Conservation (phyloP, 53 echinoderm and acorn worm species). For the Paelopatides confundens region DNA sequence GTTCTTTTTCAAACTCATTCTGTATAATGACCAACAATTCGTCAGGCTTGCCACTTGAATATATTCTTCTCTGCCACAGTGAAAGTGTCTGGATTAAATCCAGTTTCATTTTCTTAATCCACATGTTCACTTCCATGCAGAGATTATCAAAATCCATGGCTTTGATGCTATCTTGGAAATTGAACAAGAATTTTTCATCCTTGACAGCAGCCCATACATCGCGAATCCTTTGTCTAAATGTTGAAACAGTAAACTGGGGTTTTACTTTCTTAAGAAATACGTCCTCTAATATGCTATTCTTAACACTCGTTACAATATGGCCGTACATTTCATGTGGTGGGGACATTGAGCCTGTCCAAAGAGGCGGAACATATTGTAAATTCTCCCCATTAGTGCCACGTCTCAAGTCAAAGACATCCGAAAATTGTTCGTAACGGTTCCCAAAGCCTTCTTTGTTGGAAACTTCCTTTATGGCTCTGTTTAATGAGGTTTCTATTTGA, state of each 20-base stretch:
- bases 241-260: constrained; percentile 24
- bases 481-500: not conserved
- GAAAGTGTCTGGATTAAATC: not conserved
- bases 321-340: constrained; percentile 21
- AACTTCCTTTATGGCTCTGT: not conserved
- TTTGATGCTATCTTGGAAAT: constrained; percentile 29
- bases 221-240: not conserved
- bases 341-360: constrained; percentile 17
- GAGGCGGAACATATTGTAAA: not conserved
- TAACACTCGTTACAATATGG: not conserved
- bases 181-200: constrained; percentile 30
- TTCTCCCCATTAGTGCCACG: not conserved
- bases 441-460: constrained; percentile 7
- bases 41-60: not conserved
- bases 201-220: constrained; percentile 22
- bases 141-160: constrained; percentile 11
- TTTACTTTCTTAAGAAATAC: not conserved
- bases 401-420: constrained; percentile 4
- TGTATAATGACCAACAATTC: not conserved
- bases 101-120: not conserved
- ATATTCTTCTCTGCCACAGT: not conserved
- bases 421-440: constrained; percentile 1
- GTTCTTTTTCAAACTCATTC: not conserved
- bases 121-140: constrained; percentile 3
- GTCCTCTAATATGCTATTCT: not conserved